A percentile compares a stretch with the other conserved stretches of the same genome.
Evolutionary conservation across 2,797 vertebrate genomes (phyloP).

Genomic region (Darevskia nairensis): DNA sequence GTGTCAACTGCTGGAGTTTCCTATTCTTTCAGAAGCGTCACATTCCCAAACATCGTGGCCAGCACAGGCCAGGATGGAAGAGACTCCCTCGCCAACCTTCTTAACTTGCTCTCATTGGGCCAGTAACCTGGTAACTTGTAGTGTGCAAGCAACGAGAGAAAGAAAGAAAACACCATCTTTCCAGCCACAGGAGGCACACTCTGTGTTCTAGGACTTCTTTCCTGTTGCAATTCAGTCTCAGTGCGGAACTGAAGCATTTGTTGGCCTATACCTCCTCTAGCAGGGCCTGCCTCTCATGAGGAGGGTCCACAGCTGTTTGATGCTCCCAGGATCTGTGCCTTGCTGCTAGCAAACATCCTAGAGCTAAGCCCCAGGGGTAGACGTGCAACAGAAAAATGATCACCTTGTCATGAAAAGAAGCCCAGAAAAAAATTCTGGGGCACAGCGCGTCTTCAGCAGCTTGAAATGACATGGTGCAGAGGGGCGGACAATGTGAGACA

Average conservation of each 20-base stretch:
- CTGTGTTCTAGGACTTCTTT: not conserved
- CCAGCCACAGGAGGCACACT: not conserved
- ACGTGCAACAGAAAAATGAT: not conserved
- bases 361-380: not conserved
- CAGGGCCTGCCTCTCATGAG: not conserved
- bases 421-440: not conserved
- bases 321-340: not conserved
- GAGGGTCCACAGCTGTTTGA: not conserved
- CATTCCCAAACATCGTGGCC: not conserved
- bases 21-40: not conserved
- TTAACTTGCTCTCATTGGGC: not conserved
- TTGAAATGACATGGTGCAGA: slow-evolving; percentile 8
- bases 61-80: no score
- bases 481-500: not conserved
- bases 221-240: not conserved
- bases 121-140: no score
- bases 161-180: not conserved
- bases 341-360: not conserved
- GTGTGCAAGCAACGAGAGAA: not conserved
- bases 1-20: not conserved
- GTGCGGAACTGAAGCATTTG: not conserved
- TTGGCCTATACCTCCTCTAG: not conserved
- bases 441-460: not conserved
- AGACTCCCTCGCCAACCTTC: not conserved
- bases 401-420: not conserved